Conservation (phyloP, 2,888 invertebrate genomes). For the Agonopterix arenella region DNA sequence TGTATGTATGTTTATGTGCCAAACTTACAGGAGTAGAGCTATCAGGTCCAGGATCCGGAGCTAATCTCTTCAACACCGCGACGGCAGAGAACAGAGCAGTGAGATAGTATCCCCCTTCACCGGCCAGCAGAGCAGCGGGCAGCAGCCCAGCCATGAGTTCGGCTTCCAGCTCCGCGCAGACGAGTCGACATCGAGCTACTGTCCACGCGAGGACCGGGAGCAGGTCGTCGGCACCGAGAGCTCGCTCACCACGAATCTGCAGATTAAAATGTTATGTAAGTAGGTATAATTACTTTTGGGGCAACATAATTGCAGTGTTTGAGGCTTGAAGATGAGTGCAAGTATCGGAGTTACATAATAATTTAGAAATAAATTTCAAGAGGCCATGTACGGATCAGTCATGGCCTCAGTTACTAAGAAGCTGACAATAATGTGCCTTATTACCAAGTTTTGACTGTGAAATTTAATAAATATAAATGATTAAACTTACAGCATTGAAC, state of each 20-base stretch:
- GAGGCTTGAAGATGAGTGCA: too few relatives aligned
- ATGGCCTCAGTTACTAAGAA: too few relatives aligned
- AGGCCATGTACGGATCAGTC: too few relatives aligned
- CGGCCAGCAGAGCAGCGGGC: conserved; percentile 92
- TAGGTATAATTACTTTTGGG: too few relatives aligned
- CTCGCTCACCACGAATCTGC: conserved; percentile 82
- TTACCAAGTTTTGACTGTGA: too few relatives aligned
- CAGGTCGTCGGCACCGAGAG: conserved; percentile 91
- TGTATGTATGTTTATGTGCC: neutral
- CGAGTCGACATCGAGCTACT: conserved; percentile 91
- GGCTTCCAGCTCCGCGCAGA: conserved; percentile 95
- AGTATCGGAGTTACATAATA: too few relatives aligned
- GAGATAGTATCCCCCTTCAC: conserved; percentile 96
- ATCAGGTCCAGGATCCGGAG: conserved; percentile 56
- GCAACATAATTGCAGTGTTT: too few relatives aligned
- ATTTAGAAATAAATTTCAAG: too few relatives aligned
- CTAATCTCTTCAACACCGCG: conserved; percentile 87
- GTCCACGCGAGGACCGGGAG: conserved; percentile 95
- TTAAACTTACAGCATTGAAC: conserved; percentile 82
- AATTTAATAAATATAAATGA: too few relatives aligned
- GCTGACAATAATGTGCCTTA: too few relatives aligned
- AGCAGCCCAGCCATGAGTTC: conserved; percentile 97
- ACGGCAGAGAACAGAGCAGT: conserved; percentile 96
- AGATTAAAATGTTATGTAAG: neutral
- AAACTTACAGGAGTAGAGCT: conserved; percentile 53